Conservation (phyloP, 2,113 vertebrate species). For the Ginglymostoma cirratum region DNA sequence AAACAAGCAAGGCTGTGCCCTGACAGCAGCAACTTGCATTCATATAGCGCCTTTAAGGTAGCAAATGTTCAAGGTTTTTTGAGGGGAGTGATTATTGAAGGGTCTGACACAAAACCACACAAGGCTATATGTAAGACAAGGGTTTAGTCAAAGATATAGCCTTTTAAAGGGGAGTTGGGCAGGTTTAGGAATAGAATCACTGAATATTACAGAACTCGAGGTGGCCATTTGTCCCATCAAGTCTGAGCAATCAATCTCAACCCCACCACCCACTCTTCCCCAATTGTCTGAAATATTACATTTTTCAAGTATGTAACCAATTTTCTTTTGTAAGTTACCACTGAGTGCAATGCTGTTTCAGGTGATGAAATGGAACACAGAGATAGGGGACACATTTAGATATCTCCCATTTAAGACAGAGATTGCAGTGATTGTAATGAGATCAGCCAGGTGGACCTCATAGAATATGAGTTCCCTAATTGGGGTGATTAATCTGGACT, state of each 20-base stretch:
- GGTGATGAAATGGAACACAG: too few relatives aligned
- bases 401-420: too few relatives aligned
- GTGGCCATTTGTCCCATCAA: neutral
- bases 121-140: neutral
- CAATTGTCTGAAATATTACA: neutral
- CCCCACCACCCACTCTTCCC: neutral
- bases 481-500: too few relatives aligned
- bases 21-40: neutral
- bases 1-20: neutral
- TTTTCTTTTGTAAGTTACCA: neutral
- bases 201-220: neutral
- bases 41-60: neutral
- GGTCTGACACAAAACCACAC: neutral
- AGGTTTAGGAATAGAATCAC: neutral
- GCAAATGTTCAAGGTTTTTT: neutral
- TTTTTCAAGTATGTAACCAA: neutral
- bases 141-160: neutral
- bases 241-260: neutral
- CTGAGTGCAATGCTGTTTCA: neutral
- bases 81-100: neutral
- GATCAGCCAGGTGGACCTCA: too few relatives aligned
- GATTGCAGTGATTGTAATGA: too few relatives aligned
- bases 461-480: too few relatives aligned
- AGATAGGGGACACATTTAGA: too few relatives aligned
- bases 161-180: neutral